These are phyloP conservation scores for Elanus axillaris DNA, from an alignment of 2,113 vertebrate genomes.

Conservation along the genomic window DNA sequence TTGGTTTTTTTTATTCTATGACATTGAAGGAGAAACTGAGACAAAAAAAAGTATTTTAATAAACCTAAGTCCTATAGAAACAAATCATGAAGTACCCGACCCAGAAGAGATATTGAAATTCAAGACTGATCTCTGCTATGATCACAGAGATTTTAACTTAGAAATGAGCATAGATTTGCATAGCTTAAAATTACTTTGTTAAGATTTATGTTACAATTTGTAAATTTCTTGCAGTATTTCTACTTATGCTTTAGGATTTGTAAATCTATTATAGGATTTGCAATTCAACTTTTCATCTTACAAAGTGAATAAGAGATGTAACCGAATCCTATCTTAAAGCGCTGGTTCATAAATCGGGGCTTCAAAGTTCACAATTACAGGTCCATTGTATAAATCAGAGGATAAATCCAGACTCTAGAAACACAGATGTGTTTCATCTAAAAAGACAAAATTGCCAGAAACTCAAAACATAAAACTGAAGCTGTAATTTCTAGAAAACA, in stretches of 20 bases:
- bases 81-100: background rate
- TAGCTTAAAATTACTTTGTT: background rate
- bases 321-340: background rate
- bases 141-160: background rate
- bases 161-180: background rate
- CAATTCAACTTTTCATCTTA: background rate
- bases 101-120: background rate
- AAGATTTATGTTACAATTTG: background rate
- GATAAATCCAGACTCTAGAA: background rate
- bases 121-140: background rate
- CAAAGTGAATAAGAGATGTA: background rate
- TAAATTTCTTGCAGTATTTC: constrained; percentile 1
- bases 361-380: background rate
- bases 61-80: background rate
- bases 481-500: background rate
- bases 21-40: background rate
- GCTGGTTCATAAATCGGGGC: background rate
- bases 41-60: background rate
- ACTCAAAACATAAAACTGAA: background rate
- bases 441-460: background rate
- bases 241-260: background rate
- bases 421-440: background rate
- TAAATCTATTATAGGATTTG: constrained; percentile 24
- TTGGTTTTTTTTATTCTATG: background rate
- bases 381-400: background rate